Evolutionary conservation across 1,140 invertebrate species (phyloP).

Genomic region (Carcinoscorpius rotundicauda): DNA sequence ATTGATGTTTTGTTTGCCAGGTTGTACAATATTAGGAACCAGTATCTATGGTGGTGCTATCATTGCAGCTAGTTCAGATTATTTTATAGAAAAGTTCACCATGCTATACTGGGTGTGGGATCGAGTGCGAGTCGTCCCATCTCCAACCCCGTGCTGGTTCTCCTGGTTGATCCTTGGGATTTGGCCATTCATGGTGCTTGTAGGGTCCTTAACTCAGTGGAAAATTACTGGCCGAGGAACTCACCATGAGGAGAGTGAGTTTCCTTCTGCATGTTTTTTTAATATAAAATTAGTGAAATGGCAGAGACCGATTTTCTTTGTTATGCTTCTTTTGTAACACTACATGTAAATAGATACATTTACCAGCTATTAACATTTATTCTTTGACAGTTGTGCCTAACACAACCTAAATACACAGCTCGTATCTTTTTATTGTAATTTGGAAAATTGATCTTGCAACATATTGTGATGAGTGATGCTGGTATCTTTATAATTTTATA

Average conservation of each 20-base stretch:
- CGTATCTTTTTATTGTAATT: too few species aligned
- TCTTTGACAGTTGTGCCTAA: too few species aligned
- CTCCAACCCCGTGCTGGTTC: constrained; percentile 51
- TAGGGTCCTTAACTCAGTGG: constrained; percentile 54
- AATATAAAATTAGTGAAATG: too few species aligned
- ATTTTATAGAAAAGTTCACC: constrained; percentile 57
- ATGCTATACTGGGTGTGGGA: constrained; percentile 57
- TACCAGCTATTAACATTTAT: too few species aligned
- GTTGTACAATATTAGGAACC: constrained; percentile 54
- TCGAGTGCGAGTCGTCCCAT: constrained; percentile 33
- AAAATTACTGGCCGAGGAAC: constrained; percentile 54
- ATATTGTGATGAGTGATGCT: too few species aligned
- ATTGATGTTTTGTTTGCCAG: constrained; percentile 7
- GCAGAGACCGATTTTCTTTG: neutral
- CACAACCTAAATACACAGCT: too few species aligned
- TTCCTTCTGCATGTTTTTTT: neutral
- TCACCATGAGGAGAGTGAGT: constrained; percentile 40
- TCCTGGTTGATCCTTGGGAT: constrained; percentile 58
- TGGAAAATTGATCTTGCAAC: too few species aligned
- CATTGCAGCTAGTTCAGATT: constrained; percentile 55
- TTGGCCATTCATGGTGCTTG: constrained; percentile 55
- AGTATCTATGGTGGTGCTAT: constrained; percentile 60
- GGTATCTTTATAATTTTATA: too few species aligned
- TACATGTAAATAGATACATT: too few species aligned
- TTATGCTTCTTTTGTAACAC: neutral